Base-by-base conservation (phyloP, 2,113 vertebrate species). In the Mus musculus region DNA sequence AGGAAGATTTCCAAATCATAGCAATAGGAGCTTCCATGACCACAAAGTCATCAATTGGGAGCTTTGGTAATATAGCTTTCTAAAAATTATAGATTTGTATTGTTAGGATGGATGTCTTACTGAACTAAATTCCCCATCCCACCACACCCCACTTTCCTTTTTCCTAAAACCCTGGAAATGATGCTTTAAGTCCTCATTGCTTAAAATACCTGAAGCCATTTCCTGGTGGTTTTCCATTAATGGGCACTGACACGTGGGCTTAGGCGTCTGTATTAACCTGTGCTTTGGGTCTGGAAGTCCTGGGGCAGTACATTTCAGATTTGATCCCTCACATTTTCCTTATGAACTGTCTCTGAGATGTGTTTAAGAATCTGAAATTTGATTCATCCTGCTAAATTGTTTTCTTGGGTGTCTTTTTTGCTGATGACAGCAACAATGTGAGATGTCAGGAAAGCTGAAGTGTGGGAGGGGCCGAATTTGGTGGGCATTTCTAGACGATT, bases 291-390 rank as follows among this genome's bases (percentile, higher is more conserved):
- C 49, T 85, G 81, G 20, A 69, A 16, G 24, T 59, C 33, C 26
- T 28, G 5, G 26, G 77, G 33, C 33, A 49, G 78, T 5, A 75
- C 52, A 14, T 56, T 93, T 87, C 49, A 78, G 19, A 56, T 73
- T n/a, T 28, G 73, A 54, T 89, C 49, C 14, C 46, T 49, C 33
- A 61, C n/a, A 61, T 67, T 95, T 94, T 80, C 65, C 63, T 84
- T 36, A 93, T 78, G 24, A 93, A 30, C 46, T 61, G 20, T 20
- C 82, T 93, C 77, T 30, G 61, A 89, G n/a, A 42, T 84, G 33
- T 26, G 10, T 59, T 88, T 85, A 90, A 36, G 90, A 63, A 85
- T 71, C 28, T 90, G 20, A 87, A 73, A 91, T 93, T 91, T 80
- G 72, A 89, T 93, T 78, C n/a, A 52, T 39, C 88, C 8, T 49